Evolutionary conservation across 1,140 invertebrate genomes (phyloP), one percentile per base, ranked within the genome.

Genomic region (Palaemon carinicauda): DNA sequence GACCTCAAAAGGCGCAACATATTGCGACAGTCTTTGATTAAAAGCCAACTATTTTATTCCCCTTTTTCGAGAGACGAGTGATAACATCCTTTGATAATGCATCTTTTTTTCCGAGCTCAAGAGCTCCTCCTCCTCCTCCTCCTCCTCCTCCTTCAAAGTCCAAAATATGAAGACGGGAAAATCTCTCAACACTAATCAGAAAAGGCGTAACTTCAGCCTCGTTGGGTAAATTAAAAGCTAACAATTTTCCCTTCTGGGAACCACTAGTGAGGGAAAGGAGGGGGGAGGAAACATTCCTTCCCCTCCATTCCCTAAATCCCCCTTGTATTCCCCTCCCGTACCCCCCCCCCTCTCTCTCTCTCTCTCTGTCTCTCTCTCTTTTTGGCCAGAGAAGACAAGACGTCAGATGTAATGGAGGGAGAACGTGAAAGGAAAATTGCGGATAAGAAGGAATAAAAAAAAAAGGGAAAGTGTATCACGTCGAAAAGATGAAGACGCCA

Each of bases 181-280:
- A 56, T 56, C 53, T 69, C 65, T 24, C 65, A 27, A 52, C 21
- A 31, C 27, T 56, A 80, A 51, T 80, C 52, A 54, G 77, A 80
- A 56, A 31, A 29, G 54, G 19, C n/a, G 52, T 56, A 53, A 52
- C 60, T 80, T 54, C 29, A 80, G 54, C 54, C 27, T 80, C 77
- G 54, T 33, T 54, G 53, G 53, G 52, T 19, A 80, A 80, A 80
- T 80, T 80, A 80, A 80, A 80, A 80, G 53, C 77, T 51, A 80
- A 80, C 77, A 80, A 80, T 80, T 60, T 80, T 56, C 77, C 60
- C 51, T 41, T 41, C 41, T 0, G 7, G 41, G 41, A 41, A 41
- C 41, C 41, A 41, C 41, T 41, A 41, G 41, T 1, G 41, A 12
- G 41, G 33, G 33, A n/a, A n/a, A n/a, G n/a, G n/a, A n/a, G n/a